Conservation (phyloP, 92 coral and sea anemone species). For the Zoanthus sansibaricus region DNA sequence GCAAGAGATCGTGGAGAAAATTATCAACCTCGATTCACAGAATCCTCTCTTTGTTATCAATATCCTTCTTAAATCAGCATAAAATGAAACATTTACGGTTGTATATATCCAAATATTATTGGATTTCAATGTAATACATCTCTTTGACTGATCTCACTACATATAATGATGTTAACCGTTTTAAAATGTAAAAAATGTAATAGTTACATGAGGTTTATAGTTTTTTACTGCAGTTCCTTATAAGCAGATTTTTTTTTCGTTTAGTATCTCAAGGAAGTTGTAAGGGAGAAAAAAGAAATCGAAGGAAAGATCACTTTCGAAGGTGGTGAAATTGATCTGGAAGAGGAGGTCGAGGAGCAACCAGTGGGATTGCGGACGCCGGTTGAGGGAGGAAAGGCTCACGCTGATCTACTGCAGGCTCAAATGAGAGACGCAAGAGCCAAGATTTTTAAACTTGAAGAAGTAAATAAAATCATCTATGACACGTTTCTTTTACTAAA, state of each 20-base stretch:
- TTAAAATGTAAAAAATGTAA: too few species aligned
- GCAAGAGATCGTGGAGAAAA: too few species aligned
- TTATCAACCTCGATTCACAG: too few species aligned
- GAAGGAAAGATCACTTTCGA: conserved; percentile 52
- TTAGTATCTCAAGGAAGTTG: conserved; percentile 70
- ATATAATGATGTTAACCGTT: too few species aligned
- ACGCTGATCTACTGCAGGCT: conserved; percentile 72
- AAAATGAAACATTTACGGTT: too few species aligned
- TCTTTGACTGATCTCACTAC: too few species aligned
- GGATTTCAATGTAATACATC: too few species aligned
- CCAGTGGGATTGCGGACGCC: conserved; percentile 25
- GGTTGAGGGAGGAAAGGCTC: conserved; percentile 31
- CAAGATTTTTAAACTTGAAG: conserved; percentile 65
- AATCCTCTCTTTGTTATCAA: too few species aligned
- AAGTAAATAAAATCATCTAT: conserved; percentile 41
- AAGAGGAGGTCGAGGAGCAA: conserved; percentile 54
- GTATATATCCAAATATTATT: too few species aligned
- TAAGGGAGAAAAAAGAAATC: conserved; percentile 62
- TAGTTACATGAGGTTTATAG: too few species aligned
- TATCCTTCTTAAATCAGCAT: too few species aligned
- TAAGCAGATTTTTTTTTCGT: not conserved
- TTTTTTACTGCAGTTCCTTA: not conserved
- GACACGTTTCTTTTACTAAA: not conserved
- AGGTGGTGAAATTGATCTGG: conserved; percentile 56
- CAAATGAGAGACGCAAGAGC: conserved; percentile 80